Conservation (phyloP, 2,797 vertebrate genomes). For the Anomalospiza imberbis region DNA sequence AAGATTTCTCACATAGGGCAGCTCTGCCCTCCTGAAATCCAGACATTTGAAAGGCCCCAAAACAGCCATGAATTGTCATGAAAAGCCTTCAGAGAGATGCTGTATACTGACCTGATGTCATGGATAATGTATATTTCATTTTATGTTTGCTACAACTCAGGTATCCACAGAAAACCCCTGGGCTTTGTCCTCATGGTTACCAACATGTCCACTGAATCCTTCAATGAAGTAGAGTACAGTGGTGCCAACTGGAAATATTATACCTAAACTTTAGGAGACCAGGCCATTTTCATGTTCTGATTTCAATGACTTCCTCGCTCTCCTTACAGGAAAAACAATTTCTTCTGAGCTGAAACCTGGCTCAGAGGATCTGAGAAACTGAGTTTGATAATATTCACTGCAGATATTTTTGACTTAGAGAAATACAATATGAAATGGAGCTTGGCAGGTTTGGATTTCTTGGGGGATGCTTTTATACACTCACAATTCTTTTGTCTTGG, state of each 20-base stretch:
- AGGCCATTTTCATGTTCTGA: background rate
- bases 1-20: background rate
- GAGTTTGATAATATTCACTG: background rate
- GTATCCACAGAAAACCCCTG: background rate
- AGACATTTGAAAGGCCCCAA: background rate
- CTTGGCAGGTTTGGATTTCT: background rate
- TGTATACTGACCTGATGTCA: background rate
- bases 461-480: background rate
- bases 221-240: background rate
- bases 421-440: background rate
- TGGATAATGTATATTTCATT: conserved; percentile 6
- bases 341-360: background rate
- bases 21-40: background rate
- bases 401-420: background rate
- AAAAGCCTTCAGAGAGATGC: background rate
- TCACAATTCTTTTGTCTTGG: background rate
- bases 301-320: background rate
- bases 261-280: background rate
- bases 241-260: background rate
- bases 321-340: background rate
- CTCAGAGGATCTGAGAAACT: background rate
- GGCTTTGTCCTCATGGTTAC: conserved; percentile 38
- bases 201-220: background rate
- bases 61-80: background rate
- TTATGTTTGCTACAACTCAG: background rate